Conservation (phyloP, 2,888 invertebrate genomes). For the Microctonus brassicae region DNA sequence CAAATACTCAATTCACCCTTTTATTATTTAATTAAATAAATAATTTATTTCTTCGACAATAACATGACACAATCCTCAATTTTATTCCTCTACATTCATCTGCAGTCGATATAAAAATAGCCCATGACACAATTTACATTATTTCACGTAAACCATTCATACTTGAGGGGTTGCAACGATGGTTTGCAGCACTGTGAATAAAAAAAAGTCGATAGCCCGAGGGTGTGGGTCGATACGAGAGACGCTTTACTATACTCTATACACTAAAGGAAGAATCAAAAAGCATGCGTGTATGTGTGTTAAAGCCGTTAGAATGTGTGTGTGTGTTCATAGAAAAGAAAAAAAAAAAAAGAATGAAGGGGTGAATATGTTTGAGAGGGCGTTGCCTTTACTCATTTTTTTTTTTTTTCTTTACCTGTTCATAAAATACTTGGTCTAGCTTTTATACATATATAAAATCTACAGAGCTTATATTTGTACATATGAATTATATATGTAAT, state of each 20-base stretch:
- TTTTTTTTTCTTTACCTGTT: conserved; percentile 14
- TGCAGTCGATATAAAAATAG: background rate
- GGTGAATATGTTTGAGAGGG: conserved; percentile 25
- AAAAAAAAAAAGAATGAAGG: conserved; percentile 1
- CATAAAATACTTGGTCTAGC: conserved; percentile 1
- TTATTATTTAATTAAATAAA: too few relatives aligned
- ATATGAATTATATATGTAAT: background rate
- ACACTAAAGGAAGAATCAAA: conserved; percentile 25
- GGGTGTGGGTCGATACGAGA: conserved; percentile 48
- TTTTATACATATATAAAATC: too few relatives aligned
- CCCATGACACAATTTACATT: background rate
- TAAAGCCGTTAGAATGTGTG: conserved; percentile 36
- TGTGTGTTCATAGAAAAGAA: background rate
- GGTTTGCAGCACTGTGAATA: background rate
- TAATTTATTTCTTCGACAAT: too few relatives aligned
- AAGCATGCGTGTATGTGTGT: conserved; percentile 13
- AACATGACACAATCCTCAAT: background rate
- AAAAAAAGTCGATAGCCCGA: conserved; percentile 8
- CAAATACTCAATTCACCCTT: too few relatives aligned
- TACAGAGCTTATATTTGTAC: too few relatives aligned
- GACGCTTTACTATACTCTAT: conserved; percentile 34
- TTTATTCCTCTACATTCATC: background rate
- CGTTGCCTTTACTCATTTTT: conserved; percentile 32
- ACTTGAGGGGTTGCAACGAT: background rate
- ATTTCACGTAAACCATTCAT: background rate